Evolutionary conservation across 2,113 vertebrate genomes (phyloP).

Genomic region (Myiopsitta monachus): DNA sequence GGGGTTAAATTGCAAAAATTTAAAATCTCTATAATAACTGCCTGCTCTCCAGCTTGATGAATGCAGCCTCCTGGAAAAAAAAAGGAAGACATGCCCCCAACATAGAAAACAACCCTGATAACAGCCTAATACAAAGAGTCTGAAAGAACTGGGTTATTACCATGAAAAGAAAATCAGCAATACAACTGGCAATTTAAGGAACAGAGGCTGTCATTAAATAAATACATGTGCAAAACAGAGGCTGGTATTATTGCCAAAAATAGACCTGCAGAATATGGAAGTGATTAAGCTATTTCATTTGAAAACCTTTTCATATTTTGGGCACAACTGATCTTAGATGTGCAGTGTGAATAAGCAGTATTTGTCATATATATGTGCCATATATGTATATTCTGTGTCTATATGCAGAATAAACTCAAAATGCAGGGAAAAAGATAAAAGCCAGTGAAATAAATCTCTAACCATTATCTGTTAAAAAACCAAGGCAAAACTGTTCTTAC

Average conservation of each 20-base stretch:
- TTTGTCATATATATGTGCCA: neutral
- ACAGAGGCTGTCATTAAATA: constrained; percentile 26
- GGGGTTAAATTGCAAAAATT: neutral
- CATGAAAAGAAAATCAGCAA: constrained; percentile 29
- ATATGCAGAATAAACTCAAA: neutral
- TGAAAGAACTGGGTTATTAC: neutral
- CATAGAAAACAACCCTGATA: neutral
- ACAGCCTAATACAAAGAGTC: neutral
- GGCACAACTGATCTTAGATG: neutral
- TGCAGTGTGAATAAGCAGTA: neutral
- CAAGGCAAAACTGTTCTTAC: neutral
- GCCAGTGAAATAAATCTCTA: neutral
- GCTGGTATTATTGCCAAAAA: constrained; percentile 15
- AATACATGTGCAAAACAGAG: constrained; percentile 27
- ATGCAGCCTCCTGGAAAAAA: neutral
- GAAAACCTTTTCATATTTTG: neutral
- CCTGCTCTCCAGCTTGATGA: neutral
- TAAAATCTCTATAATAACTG: neutral
- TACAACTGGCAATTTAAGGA: constrained; percentile 48
- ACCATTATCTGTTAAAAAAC: neutral
- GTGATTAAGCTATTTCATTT: constrained; percentile 10
- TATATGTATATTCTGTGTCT: neutral
- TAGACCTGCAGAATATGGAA: constrained; percentile 12
- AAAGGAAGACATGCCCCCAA: neutral
- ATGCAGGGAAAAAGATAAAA: neutral